Evolutionary conservation across 2,888 invertebrate genomes (phyloP).

Genomic region (Melanostoma mellinum): DNA sequence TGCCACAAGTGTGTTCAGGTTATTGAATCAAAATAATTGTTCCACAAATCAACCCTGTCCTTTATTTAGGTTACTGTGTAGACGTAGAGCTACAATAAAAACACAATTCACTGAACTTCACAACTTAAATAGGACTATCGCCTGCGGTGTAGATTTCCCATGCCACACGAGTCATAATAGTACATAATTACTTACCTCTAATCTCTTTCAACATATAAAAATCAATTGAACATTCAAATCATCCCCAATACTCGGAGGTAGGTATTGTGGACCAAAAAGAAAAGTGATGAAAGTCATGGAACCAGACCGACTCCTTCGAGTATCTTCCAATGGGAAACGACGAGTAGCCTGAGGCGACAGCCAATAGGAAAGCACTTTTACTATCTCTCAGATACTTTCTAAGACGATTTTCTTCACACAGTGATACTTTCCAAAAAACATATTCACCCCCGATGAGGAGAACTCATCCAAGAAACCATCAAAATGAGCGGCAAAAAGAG

Average conservation of each 20-base stretch:
- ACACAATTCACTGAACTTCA: slow-evolving; percentile 59
- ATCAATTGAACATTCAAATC: slow-evolving; percentile 58
- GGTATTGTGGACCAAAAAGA: slow-evolving; percentile 43
- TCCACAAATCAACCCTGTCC: slow-evolving; percentile 44
- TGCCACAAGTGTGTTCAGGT: slow-evolving; percentile 33
- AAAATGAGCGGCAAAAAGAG: slow-evolving; percentile 46
- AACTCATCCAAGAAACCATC: slow-evolving; percentile 18
- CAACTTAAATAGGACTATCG: slow-evolving; percentile 57
- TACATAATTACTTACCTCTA: slow-evolving; percentile 47
- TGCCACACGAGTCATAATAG: slow-evolving; percentile 12
- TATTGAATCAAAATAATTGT: slow-evolving; percentile 51
- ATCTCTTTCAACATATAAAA: slow-evolving; percentile 50
- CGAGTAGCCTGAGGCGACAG: slow-evolving; percentile 66
- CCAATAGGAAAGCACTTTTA: slow-evolving; percentile 71
- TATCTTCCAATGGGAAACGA: slow-evolving; percentile 69
- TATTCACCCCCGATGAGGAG: slow-evolving; percentile 56
- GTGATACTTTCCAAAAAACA: slow-evolving; percentile 51
- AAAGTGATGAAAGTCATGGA: slow-evolving; percentile 26
- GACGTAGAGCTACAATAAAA: slow-evolving; percentile 32
- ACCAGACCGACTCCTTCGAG: slow-evolving; percentile 52
- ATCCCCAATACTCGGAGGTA: slow-evolving; percentile 44
- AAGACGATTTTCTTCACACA: slow-evolving; percentile 71
- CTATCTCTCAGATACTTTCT: slow-evolving; percentile 68
- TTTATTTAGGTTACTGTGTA: background rate
- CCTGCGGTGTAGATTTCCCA: slow-evolving; percentile 65